A percentile compares a stretch with the other conserved stretches of the same genome.
Conservation (phyloP, 2,113 vertebrate species). For the Lepus americanus region DNA sequence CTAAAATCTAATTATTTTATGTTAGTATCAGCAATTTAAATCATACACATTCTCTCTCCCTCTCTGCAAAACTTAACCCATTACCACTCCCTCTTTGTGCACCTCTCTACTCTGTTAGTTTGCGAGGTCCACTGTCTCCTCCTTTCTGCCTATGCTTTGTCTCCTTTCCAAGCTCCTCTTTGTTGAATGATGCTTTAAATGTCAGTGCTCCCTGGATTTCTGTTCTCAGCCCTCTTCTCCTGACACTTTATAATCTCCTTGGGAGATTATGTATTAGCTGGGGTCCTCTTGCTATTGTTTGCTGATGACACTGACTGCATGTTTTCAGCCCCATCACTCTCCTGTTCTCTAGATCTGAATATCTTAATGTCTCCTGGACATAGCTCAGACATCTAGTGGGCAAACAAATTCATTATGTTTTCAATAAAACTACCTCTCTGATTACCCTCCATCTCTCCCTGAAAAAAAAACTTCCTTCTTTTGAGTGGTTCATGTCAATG, state of each 20-base stretch:
- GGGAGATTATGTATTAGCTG: not conserved
- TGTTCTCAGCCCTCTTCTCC: not conserved
- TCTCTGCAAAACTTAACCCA: not conserved
- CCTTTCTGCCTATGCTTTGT: not conserved
- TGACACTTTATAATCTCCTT: not conserved
- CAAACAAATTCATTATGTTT: slow-evolving; percentile 43
- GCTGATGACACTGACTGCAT: not conserved
- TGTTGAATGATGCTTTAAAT: not conserved
- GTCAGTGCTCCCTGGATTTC: not conserved
- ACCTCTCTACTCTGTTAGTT: not conserved
- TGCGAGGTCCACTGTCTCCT: not conserved
- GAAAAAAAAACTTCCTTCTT: not conserved
- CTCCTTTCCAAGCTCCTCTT: not conserved
- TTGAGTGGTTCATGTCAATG: not conserved
- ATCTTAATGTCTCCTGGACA: slow-evolving; percentile 3
- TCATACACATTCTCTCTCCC: not conserved
- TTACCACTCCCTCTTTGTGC: not conserved
- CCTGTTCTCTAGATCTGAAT: not conserved
- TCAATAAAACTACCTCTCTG: slow-evolving; percentile 2
- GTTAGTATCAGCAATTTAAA: not conserved
- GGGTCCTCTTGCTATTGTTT: not conserved
- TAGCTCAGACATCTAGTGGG: not conserved
- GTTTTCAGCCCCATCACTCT: not conserved
- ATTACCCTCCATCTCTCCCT: not conserved
- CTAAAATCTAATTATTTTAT: not conserved